Evolutionary conservation across 2,113 vertebrate species (phyloP).

Genomic region (Podarcis muralis): DNA sequence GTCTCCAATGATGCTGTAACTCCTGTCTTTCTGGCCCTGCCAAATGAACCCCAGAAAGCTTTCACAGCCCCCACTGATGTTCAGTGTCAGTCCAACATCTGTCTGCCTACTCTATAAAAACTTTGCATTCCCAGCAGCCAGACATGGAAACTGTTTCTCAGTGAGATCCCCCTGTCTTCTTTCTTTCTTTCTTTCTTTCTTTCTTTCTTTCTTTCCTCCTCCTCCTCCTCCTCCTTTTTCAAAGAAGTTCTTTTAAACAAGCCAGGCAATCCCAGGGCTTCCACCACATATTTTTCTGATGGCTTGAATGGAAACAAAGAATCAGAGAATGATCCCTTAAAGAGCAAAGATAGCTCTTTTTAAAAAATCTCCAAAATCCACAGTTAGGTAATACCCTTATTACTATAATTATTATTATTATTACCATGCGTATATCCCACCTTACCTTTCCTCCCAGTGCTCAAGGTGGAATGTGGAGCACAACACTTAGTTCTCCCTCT

Average conservation of each 20-base stretch:
- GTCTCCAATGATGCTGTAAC: background rate
- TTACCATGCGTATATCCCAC: background rate
- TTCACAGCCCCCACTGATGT: background rate
- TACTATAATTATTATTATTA: too few species aligned
- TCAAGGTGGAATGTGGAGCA: background rate
- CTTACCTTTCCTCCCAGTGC: too few species aligned
- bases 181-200: too few species aligned
- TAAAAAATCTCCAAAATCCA: too few species aligned
- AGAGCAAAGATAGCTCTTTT: too few species aligned
- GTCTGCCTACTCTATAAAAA: background rate
- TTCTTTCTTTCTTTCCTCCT: accelerated
- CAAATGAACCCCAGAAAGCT: background rate
- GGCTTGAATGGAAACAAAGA: background rate
- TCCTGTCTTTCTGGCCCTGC: background rate
- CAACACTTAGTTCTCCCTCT: background rate
- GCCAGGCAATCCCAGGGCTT: background rate
- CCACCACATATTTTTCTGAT: background rate
- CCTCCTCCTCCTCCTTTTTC: background rate
- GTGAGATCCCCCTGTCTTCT: background rate
- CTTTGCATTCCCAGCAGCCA: background rate
- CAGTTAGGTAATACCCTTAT: too few species aligned
- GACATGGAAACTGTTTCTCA: background rate
- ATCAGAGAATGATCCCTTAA: too few species aligned
- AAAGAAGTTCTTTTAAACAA: too few species aligned
- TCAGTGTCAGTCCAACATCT: background rate